A percentile compares a stretch with the other conserved stretches of the same genome.
Evolutionary conservation across 2,113 vertebrate genomes (phyloP).

Genomic region (Platichthys flesus): DNA sequence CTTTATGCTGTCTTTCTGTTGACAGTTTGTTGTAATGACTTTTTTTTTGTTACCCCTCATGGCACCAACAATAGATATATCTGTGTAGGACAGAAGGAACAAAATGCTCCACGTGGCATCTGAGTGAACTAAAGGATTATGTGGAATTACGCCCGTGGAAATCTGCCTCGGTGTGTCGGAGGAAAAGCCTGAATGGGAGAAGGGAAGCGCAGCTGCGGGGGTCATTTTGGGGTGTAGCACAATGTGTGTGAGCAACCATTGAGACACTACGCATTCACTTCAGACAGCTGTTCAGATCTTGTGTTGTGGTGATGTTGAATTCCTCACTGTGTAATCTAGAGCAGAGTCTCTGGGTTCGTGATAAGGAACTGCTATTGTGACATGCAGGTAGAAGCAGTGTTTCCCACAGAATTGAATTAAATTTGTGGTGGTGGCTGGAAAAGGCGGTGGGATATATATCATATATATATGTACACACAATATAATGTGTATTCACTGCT

Average conservation of each 20-base stretch:
- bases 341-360: conserved; percentile 1
- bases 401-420: neutral
- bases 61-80: too few species aligned
- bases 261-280: conserved; percentile 2
- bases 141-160: conserved; percentile 51
- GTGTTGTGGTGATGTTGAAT: neutral
- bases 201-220: neutral
- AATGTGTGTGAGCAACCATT: neutral
- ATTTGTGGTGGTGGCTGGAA: neutral
- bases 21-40: too few species aligned
- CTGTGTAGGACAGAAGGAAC: neutral
- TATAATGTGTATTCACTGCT: neutral
- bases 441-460: neutral
- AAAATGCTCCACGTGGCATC: neutral
- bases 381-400: neutral
- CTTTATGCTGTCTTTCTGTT: too few species aligned
- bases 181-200: conserved; percentile 25
- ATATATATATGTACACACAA: neutral
- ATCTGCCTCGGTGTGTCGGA: conserved; percentile 9
- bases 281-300: neutral
- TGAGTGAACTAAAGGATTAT: conserved; percentile 56
- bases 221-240: neutral
- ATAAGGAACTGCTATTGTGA: conserved; percentile 12
- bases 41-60: too few species aligned
- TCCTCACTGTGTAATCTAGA: neutral